These are phyloP conservation scores for Arvicanthis niloticus DNA, from an alignment of 2,113 vertebrate species.

Conservation along the genomic window DNA sequence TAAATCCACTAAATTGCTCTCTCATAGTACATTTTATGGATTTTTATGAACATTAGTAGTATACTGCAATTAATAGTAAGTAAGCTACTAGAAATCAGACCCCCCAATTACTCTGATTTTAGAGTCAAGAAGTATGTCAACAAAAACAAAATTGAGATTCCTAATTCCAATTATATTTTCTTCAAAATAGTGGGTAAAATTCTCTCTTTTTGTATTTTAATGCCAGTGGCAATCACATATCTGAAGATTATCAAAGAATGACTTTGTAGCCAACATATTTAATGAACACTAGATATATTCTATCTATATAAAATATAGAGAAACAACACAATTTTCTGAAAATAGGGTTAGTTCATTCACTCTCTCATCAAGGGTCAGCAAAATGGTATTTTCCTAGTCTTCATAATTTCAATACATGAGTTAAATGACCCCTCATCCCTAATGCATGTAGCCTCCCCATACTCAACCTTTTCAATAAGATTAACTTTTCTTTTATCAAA, in stretches of 20 bases:
- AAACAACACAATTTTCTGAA: neutral
- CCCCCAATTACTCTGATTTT: neutral
- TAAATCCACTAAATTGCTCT: neutral
- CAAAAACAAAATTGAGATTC: conserved; percentile 29
- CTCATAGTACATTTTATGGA: neutral
- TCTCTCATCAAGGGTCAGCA: neutral
- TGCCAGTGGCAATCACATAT: neutral
- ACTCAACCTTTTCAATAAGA: conserved; percentile 29
- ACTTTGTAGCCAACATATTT: neutral
- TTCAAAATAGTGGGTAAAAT: neutral
- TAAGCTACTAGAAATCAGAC: conserved; percentile 19
- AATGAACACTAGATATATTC: neutral
- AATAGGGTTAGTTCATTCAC: neutral
- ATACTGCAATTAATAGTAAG: neutral
- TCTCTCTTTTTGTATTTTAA: conserved; percentile 7
- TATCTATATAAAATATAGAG: neutral
- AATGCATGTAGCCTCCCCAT: neutral
- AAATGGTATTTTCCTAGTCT: neutral
- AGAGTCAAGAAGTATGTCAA: neutral
- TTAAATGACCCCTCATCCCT: neutral
- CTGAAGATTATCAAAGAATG: conserved; percentile 23
- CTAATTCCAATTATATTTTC: neutral
- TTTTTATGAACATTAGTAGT: neutral
- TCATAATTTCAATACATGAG: neutral
- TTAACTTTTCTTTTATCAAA: neutral